A percentile compares a stretch with the other conserved stretches of the same genome.
Evolutionary conservation across 2,113 vertebrate species (phyloP).

Genomic region (Thunnus maccoyii): DNA sequence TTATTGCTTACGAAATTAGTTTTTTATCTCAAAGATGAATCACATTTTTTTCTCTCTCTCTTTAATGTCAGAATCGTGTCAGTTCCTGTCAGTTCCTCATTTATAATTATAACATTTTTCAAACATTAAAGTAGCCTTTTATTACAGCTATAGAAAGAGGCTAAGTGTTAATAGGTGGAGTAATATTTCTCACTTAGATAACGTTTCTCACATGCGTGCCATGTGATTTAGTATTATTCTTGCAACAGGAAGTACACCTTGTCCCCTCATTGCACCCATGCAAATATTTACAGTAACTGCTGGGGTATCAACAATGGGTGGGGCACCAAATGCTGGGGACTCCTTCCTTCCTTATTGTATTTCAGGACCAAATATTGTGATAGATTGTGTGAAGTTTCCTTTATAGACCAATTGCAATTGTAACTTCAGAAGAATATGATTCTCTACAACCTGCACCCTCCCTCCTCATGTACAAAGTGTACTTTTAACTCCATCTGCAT

Average conservation of each 20-base stretch:
- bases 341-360: slow-evolving; percentile 67
- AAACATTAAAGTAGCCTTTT: neutral
- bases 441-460: slow-evolving; percentile 8
- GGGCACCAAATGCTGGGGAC: slow-evolving; percentile 38
- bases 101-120: neutral
- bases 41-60: neutral
- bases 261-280: slow-evolving; percentile 76
- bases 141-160: neutral
- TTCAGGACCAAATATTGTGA: slow-evolving; percentile 31
- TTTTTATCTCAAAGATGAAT: neutral
- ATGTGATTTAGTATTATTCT: slow-evolving; percentile 50
- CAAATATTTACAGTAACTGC: slow-evolving; percentile 84
- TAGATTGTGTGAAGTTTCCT: slow-evolving; percentile 42
- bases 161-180: neutral
- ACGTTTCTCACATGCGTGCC: slow-evolving; percentile 18
- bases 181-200: neutral
- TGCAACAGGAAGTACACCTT: slow-evolving; percentile 81
- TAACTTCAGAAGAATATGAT: slow-evolving; percentile 23
- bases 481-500: slow-evolving; percentile 24
- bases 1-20: neutral
- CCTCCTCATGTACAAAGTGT: neutral
- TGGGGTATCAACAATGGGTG: slow-evolving; percentile 67
- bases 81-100: neutral
- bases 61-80: neutral
- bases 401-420: neutral